Evolutionary conservation across 2,113 vertebrate genomes (phyloP).

Genomic region (Bubo blakistoni): DNA sequence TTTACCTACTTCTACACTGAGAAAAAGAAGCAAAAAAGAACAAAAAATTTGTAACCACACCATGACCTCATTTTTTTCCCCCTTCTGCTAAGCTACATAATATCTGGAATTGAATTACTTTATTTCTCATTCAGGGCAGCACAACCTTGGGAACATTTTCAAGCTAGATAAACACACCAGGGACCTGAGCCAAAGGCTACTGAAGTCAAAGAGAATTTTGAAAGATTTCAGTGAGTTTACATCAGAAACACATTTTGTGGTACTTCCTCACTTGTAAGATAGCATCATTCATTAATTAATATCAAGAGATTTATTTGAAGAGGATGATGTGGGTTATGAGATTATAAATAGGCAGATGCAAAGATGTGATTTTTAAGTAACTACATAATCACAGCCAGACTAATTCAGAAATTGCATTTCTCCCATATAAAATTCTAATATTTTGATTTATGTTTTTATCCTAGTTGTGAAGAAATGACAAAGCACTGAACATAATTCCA

Average conservation of each 20-base stretch:
- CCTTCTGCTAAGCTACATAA: background rate
- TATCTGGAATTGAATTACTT: constrained; percentile 34
- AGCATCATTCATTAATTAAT: background rate
- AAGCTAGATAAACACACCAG: background rate
- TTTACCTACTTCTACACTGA: background rate
- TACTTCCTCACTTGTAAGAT: background rate
- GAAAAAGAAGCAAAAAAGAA: background rate
- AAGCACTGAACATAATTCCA: background rate
- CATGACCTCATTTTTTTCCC: background rate
- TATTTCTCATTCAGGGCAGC: constrained; percentile 8
- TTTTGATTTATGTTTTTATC: background rate
- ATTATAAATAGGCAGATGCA: background rate
- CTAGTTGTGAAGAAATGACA: background rate
- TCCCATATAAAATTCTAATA: background rate
- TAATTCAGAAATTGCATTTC: background rate
- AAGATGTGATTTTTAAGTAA: background rate
- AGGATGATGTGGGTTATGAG: background rate
- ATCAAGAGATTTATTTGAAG: background rate
- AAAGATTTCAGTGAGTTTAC: background rate
- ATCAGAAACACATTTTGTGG: background rate
- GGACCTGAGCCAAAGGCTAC: background rate
- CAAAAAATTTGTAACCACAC: background rate
- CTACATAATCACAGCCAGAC: background rate
- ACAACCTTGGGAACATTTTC: constrained; percentile 17
- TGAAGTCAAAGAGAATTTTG: constrained; percentile 7